A percentile compares a stretch with the other conserved stretches of the same genome.
These are phyloP conservation scores for Epicauta chinensis DNA, from an alignment of 1,140 invertebrate species.

Conservation along the genomic window DNA sequence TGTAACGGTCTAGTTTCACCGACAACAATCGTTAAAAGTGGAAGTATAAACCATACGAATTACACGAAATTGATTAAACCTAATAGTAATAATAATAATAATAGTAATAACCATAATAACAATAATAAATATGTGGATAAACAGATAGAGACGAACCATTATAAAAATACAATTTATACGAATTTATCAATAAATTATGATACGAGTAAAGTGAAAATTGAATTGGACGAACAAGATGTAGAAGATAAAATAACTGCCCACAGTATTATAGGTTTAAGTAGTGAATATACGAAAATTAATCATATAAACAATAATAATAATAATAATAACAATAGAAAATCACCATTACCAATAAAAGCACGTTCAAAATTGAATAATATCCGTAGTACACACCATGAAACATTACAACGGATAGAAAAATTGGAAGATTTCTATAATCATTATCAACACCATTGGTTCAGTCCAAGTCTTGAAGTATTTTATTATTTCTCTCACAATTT, in stretches of 20 bases:
- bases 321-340: too few relatives aligned
- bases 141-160: conserved; percentile 15
- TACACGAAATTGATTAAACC: conserved; percentile 3
- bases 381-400: conserved; percentile 34
- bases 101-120: conserved; percentile 18
- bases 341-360: conserved; percentile 20
- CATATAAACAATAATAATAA: too few relatives aligned
- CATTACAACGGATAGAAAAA: conserved; percentile 38
- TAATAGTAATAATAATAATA: neutral
- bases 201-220: conserved; percentile 24
- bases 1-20: conserved; percentile 29
- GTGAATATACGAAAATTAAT: too few relatives aligned
- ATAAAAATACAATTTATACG: conserved; percentile 16
- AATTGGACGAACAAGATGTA: conserved; percentile 20
- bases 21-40: conserved; percentile 10
- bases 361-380: conserved; percentile 24
- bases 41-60: conserved; percentile 9
- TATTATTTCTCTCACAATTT: neutral
- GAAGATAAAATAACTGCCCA: conserved; percentile 32
- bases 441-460: conserved; percentile 42
- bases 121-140: conserved; percentile 19
- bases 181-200: too few relatives aligned
- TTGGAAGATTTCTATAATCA: conserved; percentile 35
- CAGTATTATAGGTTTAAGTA: conserved; percentile 38
- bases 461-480: conserved; percentile 37